phyloP scores from a whole-genome alignment of 2,888 invertebrate species.

The Pseudolycoriella hygida region DNA sequence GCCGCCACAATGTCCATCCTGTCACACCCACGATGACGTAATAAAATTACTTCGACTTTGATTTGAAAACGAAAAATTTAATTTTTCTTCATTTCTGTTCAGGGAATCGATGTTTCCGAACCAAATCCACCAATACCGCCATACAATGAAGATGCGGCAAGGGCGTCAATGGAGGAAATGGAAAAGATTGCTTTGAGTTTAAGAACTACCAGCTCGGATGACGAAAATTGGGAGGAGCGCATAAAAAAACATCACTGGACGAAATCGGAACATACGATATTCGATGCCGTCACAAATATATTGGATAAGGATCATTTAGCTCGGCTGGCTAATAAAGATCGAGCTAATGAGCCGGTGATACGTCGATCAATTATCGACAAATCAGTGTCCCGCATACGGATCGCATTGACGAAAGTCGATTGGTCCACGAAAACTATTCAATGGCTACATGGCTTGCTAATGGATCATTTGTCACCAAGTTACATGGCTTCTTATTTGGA shows the following conservation, averaged over 20 bases:
- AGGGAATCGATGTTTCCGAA: constrained; percentile 30
- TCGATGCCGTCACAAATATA: constrained; percentile 43
- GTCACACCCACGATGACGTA: constrained; percentile 22
- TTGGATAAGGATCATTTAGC: constrained; percentile 47
- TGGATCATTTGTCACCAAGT: constrained; percentile 45
- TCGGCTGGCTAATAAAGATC: constrained; percentile 40
- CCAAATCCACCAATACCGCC: constrained; percentile 29
- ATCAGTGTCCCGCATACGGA: constrained; percentile 45
- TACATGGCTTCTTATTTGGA: constrained; percentile 60
- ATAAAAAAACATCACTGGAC: constrained; percentile 36
- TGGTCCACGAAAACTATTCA: constrained; percentile 58
- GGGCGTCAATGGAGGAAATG: constrained; percentile 52
- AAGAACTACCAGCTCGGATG: constrained; percentile 33
- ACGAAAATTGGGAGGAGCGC: constrained; percentile 37
- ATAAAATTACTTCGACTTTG: too few species aligned
- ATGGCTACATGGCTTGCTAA: constrained; percentile 57
- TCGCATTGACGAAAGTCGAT: constrained; percentile 45
- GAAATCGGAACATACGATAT: constrained; percentile 42
- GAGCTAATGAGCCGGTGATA: constrained; percentile 45
- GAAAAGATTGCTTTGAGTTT: constrained; percentile 43
- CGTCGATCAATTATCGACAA: constrained; percentile 52
- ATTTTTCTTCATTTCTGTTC: constrained; percentile 8
- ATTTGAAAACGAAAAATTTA: neutral
- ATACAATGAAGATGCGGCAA: constrained; percentile 40
- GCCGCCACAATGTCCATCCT: constrained; percentile 26